These are phyloP conservation scores for Anser cygnoides DNA, from an alignment of 2,113 vertebrate genomes.

Conservation along the genomic window DNA sequence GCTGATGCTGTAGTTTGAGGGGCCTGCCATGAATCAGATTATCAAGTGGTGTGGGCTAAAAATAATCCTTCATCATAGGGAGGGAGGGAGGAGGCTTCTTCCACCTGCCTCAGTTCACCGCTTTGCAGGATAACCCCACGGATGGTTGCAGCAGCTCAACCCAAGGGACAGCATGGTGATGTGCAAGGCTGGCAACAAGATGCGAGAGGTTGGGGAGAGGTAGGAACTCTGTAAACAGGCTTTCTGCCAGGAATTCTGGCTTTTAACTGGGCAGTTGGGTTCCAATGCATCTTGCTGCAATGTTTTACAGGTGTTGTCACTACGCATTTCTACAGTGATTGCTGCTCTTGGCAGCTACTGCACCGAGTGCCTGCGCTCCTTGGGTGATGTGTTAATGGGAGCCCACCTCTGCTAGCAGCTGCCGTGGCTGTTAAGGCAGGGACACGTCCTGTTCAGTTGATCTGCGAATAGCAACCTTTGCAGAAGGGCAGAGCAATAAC, in stretches of 20 bases:
- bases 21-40: neutral
- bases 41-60: neutral
- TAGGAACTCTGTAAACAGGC: neutral
- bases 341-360: neutral
- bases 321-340: neutral
- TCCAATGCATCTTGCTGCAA: neutral
- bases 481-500: neutral
- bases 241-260: neutral
- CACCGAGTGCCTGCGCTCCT: neutral
- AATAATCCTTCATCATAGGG: neutral
- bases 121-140: neutral
- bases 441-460: neutral
- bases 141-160: neutral
- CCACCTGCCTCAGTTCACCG: neutral
- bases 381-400: neutral
- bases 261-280: neutral
- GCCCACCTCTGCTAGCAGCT: neutral
- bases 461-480: neutral
- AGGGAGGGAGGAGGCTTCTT: neutral
- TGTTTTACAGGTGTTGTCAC: neutral
- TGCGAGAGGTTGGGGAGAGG: neutral
- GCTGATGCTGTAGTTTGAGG: constrained; percentile 18
- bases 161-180: rapidly evolving
- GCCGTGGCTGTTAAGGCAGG: neutral
- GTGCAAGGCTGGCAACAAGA: neutral